Evolutionary conservation across 2,797 vertebrate species (phyloP), one percentile per base, ranked within the genome.

Genomic region (Acrossocheilus fasciatus): DNA sequence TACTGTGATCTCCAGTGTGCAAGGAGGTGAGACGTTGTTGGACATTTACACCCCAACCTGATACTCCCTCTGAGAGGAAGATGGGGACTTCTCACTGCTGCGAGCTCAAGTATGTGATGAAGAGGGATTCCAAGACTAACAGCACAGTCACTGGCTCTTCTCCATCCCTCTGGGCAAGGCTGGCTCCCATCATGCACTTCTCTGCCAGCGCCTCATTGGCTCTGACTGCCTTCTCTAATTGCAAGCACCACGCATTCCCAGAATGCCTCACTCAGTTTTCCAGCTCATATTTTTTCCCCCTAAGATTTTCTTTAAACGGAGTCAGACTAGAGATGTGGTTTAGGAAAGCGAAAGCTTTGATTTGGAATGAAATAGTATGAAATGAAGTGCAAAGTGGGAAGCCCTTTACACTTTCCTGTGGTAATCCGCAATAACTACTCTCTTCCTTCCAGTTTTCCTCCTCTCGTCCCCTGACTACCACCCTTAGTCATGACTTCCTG

Each of bases 41-140:
- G 87, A 91, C 90, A 89, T 92, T 91, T 88, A 89, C 91, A 90
- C 89, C 73, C 75, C 64, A 87, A 86, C 23, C 78, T 68, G 75
- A 92, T 94, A 86, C 87, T 88, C 76, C 3, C 1, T 81, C 84
- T 92, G 89, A 89, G 92, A 89, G 89, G 70, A 81, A 70, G 76
- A 76, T 81, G 81, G 84, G 87, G 81, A 72, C 23, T 92, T 88
- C 81, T 90, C 85, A 34, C 90, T 86, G 89, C 87, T 78, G 54
- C 70, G 88, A 88, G 43, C 17, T 83, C n/a, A 77, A 64, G 85
- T 7, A 75, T 81, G 68, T 11, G 43, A 81, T 74, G 3, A 83
- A 30, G 30, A 11, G 26, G 64, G 75, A 86, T 81, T 93, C 93
- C 94, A 93, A 93, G 89, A 91, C 88, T 92, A 93, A 94, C 91